Conservation (phyloP, 2,797 vertebrate species). For the Eupleurogrammus muticus region DNA sequence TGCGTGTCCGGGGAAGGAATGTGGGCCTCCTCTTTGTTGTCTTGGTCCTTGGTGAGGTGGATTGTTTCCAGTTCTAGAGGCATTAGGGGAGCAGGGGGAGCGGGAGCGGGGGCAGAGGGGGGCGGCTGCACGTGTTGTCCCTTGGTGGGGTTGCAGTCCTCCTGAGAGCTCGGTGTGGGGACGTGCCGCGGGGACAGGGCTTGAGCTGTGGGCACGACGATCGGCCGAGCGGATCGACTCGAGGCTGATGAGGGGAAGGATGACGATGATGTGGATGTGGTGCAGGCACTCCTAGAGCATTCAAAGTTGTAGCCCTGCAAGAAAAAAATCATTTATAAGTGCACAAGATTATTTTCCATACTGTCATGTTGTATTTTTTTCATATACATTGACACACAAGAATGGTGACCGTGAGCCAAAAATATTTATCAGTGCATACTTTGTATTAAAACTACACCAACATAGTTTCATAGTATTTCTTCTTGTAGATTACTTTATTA, state of each 20-base stretch:
- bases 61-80: constrained; percentile 79
- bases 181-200: constrained; percentile 74
- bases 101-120: constrained; percentile 67
- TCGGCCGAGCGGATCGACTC: constrained; percentile 82
- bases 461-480: no score
- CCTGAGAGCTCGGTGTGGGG: constrained; percentile 50
- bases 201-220: constrained; percentile 92
- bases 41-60: constrained; percentile 79
- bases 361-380: background rate
- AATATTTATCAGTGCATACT: background rate
- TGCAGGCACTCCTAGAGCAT: constrained; percentile 83
- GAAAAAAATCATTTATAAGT: constrained; percentile 19
- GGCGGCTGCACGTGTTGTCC: constrained; percentile 45
- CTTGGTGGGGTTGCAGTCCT: constrained; percentile 65
- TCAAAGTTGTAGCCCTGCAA: constrained; percentile 89
- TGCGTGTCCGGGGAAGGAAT: constrained; percentile 69
- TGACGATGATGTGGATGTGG: constrained; percentile 60
- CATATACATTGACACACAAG: no score
- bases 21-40: constrained; percentile 61
- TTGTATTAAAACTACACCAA: background rate
- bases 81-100: constrained; percentile 54
- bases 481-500: no score
- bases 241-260: constrained; percentile 58
- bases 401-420: background rate
- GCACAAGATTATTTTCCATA: background rate